Evolutionary conservation across 2,888 invertebrate genomes (phyloP).

Genomic region (Tigriopus californicus): DNA sequence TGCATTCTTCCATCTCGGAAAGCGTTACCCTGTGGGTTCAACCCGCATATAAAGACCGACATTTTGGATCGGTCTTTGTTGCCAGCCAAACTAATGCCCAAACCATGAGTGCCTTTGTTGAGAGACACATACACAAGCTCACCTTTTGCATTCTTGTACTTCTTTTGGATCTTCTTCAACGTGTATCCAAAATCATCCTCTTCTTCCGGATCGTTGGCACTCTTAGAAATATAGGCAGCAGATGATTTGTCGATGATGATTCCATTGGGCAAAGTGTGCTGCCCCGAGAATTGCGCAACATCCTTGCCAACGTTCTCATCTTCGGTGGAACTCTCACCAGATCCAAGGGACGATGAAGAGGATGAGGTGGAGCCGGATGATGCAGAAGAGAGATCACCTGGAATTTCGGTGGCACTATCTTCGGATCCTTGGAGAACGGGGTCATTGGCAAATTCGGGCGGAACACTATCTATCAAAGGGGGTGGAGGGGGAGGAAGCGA

Average conservation of each 20-base stretch:
- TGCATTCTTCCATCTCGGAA: constrained; percentile 50
- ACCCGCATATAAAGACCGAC: constrained; percentile 91
- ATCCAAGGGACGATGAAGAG: constrained; percentile 33
- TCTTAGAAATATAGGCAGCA: constrained; percentile 10
- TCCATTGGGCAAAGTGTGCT: background rate
- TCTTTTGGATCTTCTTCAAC: constrained; percentile 76
- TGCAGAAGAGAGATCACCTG: constrained; percentile 20
- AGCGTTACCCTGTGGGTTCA: constrained; percentile 70
- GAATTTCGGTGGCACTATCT: constrained; percentile 20
- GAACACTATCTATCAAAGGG: background rate
- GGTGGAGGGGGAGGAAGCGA: background rate
- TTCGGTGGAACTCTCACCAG: constrained; percentile 37
- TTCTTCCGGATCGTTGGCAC: constrained; percentile 46
- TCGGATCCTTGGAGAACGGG: constrained; percentile 21
- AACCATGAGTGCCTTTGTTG: constrained; percentile 39
- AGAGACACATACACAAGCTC: constrained; percentile 14
- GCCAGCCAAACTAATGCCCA: constrained; percentile 83
- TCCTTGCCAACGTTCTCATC: constrained; percentile 42
- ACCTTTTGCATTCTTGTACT: constrained; percentile 48
- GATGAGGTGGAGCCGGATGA: too few species aligned
- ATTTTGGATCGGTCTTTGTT: constrained; percentile 81
- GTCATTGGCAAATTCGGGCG: constrained; percentile 19
- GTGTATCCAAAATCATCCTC: constrained; percentile 89
- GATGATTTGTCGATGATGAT: constrained; percentile 15
- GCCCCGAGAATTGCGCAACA: constrained; percentile 22